Conservation (phyloP, 2,113 vertebrate genomes). For the Dunckerocampus dactyliophorus region DNA sequence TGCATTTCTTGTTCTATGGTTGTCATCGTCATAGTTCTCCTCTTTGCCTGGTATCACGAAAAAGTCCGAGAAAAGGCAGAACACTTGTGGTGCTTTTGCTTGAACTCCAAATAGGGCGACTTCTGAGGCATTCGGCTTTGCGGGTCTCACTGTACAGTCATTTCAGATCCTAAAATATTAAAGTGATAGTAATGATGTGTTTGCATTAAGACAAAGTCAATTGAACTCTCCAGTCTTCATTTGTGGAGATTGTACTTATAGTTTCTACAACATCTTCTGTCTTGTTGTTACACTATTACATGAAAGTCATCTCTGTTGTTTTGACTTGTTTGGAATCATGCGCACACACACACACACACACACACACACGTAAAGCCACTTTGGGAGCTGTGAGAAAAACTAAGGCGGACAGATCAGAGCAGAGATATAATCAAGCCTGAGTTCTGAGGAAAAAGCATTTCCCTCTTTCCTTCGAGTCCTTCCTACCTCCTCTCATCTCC, state of each 20-base stretch:
- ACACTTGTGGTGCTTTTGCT: too few relatives aligned
- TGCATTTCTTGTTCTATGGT: too few relatives aligned
- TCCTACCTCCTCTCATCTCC: conserved; percentile 51
- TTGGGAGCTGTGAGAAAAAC: conserved; percentile 47
- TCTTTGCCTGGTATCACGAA: too few relatives aligned
- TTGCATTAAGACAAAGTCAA: background rate
- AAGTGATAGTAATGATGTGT: too few relatives aligned
- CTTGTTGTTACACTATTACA: conserved; percentile 33
- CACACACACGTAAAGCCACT: conserved; percentile 29
- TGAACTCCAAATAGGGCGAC: too few relatives aligned
- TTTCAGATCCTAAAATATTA: too few relatives aligned
- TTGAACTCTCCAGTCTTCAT: background rate
- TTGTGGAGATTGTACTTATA: conserved; percentile 1
- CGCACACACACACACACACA: conserved; percentile 17
- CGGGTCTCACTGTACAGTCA: too few relatives aligned
- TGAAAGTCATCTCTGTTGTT: conserved; percentile 45
- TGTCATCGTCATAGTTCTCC: too few relatives aligned
- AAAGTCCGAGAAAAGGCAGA: too few relatives aligned
- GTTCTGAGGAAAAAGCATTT: conserved; percentile 61
- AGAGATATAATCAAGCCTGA: conserved; percentile 62
- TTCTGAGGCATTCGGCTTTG: too few relatives aligned
- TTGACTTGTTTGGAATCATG: conserved; percentile 36
- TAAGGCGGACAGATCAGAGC: conserved; percentile 67
- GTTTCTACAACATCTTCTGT: conserved; percentile 19
- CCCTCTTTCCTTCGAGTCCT: conserved; percentile 43